Evolutionary conservation across 2,113 vertebrate genomes (phyloP), one percentile per base, ranked within the genome.

Genomic region (Redunca redunca): DNA sequence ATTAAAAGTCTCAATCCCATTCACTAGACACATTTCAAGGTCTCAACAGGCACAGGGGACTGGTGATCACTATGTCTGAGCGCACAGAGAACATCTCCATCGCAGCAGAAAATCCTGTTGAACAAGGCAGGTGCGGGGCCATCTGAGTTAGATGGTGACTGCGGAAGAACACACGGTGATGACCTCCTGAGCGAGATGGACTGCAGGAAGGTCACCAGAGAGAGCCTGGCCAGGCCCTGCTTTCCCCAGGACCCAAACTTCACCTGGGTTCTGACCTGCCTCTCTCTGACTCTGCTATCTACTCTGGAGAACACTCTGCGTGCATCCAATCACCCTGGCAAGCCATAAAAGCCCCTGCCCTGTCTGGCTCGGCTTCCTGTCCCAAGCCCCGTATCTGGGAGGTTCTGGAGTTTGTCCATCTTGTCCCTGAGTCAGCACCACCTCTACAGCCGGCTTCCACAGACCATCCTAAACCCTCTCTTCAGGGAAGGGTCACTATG

Each of bases 151-250:
- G n/a, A 85, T 0, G 2, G 40, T 1, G 15, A 13, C 58, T 40
- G 9, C 1, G 2, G n/a, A 15, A 11, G 43, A 55, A 15, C 2
- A 2, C 48, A 2, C 0, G 0, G 3, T 40, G 46, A 30, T 33
- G 3, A 28, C 16, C 21, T 64, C 6, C n/a, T 10, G 7, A 57
- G 40, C 6, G 36, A 48, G 36, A 43, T 0, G 4, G 6, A 15
- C 50, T 84, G 50, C 83, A 71, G 50, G 26, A 26, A 90, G 57
- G 17, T 55, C 36, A 21, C 14, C 1, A 14, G 1, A 4, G 2
- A 5, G 14, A 36, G 58, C 30, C 43, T 16, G 21, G 33, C 43
- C 25, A 82, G 25, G 12, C 33, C 55, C 30, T 14, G 15, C 46
- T 5, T 28, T 30, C 23, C 86, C 86, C 5, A 40, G 55, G 55